phyloP scores from a whole-genome alignment of 2,113 vertebrate genomes.

The Willisornis vidua region DNA sequence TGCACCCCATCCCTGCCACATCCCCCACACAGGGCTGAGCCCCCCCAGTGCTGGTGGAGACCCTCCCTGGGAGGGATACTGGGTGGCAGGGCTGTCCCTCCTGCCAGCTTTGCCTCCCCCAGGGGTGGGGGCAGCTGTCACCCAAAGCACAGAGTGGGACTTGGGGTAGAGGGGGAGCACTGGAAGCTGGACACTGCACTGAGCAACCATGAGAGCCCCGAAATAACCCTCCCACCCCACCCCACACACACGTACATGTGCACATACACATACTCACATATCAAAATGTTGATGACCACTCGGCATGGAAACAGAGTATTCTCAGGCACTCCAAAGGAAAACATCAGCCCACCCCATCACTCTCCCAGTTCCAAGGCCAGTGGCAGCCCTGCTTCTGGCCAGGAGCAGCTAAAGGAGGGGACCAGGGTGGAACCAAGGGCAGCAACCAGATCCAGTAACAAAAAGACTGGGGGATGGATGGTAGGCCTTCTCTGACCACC shows the following conservation, averaged over 20 bases:
- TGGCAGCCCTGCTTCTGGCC: background rate
- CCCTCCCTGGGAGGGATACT: accelerated
- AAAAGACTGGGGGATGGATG: background rate
- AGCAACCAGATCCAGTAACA: background rate
- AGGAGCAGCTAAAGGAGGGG: background rate
- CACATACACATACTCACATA: background rate
- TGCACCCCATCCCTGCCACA: accelerated
- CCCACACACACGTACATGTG: background rate
- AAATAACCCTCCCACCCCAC: background rate
- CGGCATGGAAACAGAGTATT: background rate
- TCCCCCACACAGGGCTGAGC: background rate
- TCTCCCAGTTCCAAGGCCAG: background rate
- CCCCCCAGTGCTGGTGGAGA: background rate
- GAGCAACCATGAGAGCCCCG: background rate
- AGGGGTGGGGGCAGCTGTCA: accelerated
- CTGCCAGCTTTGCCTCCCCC: background rate
- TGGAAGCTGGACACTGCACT: constrained; percentile 45
- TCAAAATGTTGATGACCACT: background rate
- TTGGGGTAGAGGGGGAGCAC: background rate
- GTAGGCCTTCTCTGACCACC: background rate
- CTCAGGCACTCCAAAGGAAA: constrained; percentile 49
- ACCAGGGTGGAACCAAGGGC: background rate
- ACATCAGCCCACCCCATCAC: background rate
- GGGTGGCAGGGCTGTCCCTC: background rate
- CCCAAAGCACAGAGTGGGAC: background rate